These are phyloP conservation scores for Drosophila greeni DNA, from an alignment of 2,888 invertebrate genomes.

Conservation along the genomic window DNA sequence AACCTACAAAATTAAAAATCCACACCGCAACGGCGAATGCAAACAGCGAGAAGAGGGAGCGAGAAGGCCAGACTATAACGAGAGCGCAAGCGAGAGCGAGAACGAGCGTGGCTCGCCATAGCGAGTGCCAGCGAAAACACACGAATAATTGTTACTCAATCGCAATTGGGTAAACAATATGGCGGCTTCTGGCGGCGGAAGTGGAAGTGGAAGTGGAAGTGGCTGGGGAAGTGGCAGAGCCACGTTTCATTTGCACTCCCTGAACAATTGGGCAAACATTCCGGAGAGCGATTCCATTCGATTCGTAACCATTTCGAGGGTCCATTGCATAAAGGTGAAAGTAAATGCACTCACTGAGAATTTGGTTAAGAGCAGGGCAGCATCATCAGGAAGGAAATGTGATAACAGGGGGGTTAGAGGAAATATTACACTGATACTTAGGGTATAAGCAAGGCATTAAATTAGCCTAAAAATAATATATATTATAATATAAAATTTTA, in stretches of 20 bases:
- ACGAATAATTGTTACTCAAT: slow-evolving; percentile 59
- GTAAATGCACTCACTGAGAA: slow-evolving; percentile 1
- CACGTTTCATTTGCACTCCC: slow-evolving; percentile 62
- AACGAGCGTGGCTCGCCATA: background rate
- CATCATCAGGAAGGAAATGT: background rate
- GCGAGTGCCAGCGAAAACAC: slow-evolving; percentile 47
- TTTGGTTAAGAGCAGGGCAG: background rate
- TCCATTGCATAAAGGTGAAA: background rate
- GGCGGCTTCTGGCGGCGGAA: slow-evolving; percentile 42
- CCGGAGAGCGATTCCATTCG: slow-evolving; percentile 10
- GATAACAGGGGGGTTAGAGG: background rate
- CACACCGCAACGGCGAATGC: slow-evolving; percentile 37
- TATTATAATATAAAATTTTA: background rate
- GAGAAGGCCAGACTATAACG: background rate
- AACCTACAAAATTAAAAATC: slow-evolving; percentile 49
- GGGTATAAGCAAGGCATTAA: too few species aligned
- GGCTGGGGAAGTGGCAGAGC: slow-evolving; percentile 33
- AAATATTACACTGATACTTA: background rate
- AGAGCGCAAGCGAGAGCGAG: background rate
- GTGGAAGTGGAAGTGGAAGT: slow-evolving; percentile 9
- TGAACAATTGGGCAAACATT: slow-evolving; percentile 59
- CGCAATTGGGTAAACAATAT: slow-evolving; percentile 61
- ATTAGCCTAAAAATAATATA: background rate
- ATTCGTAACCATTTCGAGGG: slow-evolving; percentile 1
- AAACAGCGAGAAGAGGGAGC: slow-evolving; percentile 12